phyloP scores from a whole-genome alignment of 2,797 vertebrate species.

The Acanthurus leucopareius region DNA sequence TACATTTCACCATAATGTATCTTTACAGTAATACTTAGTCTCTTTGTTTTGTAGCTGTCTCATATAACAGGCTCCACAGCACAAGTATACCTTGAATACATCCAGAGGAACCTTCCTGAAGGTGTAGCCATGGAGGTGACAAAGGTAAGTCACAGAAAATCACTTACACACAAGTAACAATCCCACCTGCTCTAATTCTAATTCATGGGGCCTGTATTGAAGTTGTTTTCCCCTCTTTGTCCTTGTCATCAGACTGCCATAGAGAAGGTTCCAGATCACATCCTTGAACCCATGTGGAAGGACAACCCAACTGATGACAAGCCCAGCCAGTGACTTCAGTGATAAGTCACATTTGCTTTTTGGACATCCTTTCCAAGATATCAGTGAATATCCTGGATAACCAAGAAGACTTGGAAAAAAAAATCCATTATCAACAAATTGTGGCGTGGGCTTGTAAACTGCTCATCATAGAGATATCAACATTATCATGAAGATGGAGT shows the following conservation, averaged over 20 bases:
- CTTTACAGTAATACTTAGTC: neutral
- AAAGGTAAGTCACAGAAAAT: slow-evolving; percentile 83
- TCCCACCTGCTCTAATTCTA: too few relatives aligned
- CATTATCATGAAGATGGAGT: neutral
- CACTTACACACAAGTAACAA: neutral
- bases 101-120: slow-evolving; percentile 97
- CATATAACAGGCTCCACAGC: slow-evolving; percentile 92
- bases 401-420: neutral
- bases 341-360: neutral
- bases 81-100: slow-evolving; percentile 94
- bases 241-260: slow-evolving; percentile 86
- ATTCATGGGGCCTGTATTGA: neutral
- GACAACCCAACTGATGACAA: slow-evolving; percentile 72
- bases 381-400: neutral
- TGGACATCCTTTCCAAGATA: slow-evolving; percentile 1
- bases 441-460: neutral
- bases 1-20: neutral
- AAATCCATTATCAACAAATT: neutral
- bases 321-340: slow-evolving; percentile 73
- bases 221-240: neutral
- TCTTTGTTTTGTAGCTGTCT: slow-evolving; percentile 82
- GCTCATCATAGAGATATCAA: slow-evolving; percentile 2
- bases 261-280: slow-evolving; percentile 93
- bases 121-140: slow-evolving; percentile 96
- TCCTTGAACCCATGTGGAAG: slow-evolving; percentile 91